Percentiles rank a stretch among this genome's conserved stretches.
Evolutionary conservation across 2,888 invertebrate species (phyloP).

Genomic region (Parnassius smintheus): DNA sequence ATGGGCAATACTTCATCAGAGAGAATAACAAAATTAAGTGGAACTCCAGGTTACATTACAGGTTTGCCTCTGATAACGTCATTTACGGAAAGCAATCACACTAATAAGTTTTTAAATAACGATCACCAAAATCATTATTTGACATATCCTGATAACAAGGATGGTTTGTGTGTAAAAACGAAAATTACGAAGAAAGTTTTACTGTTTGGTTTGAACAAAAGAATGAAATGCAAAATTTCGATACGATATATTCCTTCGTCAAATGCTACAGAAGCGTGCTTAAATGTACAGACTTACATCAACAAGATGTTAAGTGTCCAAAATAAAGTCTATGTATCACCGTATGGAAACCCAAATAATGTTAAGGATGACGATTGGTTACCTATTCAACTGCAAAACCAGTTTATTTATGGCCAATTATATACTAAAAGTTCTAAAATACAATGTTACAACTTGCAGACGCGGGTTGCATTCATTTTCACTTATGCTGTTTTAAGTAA

Average conservation of each 20-base stretch:
- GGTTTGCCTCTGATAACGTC: constrained; percentile 83
- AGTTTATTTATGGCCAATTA: constrained; percentile 48
- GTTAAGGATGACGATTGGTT: constrained; percentile 58
- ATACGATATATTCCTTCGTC: constrained; percentile 12
- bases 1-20: constrained; percentile 53
- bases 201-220: constrained; percentile 73
- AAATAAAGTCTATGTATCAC: constrained; percentile 48
- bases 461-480: constrained; percentile 51
- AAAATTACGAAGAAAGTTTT: constrained; percentile 54
- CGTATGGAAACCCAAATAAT: constrained; percentile 58
- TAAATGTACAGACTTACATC: constrained; percentile 52
- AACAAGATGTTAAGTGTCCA: constrained; percentile 42
- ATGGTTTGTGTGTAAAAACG: constrained; percentile 65
- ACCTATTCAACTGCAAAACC: constrained; percentile 35
- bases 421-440: constrained; percentile 45
- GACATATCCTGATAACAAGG: constrained; percentile 55
- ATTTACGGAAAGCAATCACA: constrained; percentile 50
- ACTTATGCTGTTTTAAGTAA: constrained; percentile 50
- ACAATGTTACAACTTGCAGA: constrained; percentile 57
- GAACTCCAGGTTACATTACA: constrained; percentile 87
- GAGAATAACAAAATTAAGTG: constrained; percentile 77
- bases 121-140: constrained; percentile 39
- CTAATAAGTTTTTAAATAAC: constrained; percentile 53
- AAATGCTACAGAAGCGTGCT: constrained; percentile 51
- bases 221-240: constrained; percentile 61